These are phyloP conservation scores for Novumbra hubbsi DNA, from an alignment of 2,797 vertebrate species.

Conservation along the genomic window DNA sequence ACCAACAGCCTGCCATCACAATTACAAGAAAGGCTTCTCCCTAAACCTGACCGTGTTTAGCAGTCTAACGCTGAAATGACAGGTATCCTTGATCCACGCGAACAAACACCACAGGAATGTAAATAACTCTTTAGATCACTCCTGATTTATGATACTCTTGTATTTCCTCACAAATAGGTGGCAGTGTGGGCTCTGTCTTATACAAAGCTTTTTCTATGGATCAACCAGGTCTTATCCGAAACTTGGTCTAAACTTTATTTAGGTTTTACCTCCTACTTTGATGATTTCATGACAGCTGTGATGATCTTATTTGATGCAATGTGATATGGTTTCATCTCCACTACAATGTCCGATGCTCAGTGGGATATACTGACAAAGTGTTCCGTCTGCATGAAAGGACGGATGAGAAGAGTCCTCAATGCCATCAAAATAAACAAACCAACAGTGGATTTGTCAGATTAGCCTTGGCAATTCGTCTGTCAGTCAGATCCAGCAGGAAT, in stretches of 20 bases:
- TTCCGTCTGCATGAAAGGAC: conserved; percentile 53
- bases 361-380: conserved; percentile 51
- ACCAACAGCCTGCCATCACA: too few relatives aligned
- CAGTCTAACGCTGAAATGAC: conserved; percentile 27
- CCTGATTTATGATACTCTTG: conserved; percentile 73
- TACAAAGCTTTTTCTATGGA: conserved; percentile 66
- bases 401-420: conserved; percentile 30
- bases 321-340: conserved; percentile 57
- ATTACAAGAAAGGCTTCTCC: not conserved
- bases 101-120: conserved; percentile 65
- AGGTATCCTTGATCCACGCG: conserved; percentile 68
- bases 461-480: conserved; percentile 39
- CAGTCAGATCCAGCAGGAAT: conserved; percentile 37
- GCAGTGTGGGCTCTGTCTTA: conserved; percentile 59
- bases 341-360: conserved; percentile 48
- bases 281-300: not conserved
- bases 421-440: conserved; percentile 41
- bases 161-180: conserved; percentile 65
- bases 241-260: not conserved
- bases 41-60: not conserved
- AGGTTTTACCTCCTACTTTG: conserved; percentile 12
- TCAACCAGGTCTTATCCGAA: conserved; percentile 15
- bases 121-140: conserved; percentile 72
- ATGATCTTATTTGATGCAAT: conserved; percentile 33
- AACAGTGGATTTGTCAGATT: conserved; percentile 54